phyloP scores from a whole-genome alignment of 2,888 invertebrate species.

The Molorchus minor region DNA sequence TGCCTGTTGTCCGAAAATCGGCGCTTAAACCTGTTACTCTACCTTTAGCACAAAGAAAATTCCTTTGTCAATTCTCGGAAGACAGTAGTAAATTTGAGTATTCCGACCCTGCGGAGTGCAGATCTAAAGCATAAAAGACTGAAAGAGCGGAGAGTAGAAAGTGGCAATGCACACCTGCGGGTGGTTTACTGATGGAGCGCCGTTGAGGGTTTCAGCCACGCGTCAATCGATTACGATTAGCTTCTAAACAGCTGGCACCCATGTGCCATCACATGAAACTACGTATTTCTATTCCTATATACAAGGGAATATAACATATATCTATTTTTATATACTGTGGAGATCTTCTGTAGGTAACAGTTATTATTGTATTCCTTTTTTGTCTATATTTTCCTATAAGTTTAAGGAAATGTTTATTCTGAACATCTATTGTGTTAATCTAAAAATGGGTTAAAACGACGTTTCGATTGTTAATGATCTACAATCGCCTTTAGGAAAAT shows the following conservation, averaged over 20 bases:
- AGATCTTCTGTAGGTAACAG: no score
- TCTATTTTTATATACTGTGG: not conserved
- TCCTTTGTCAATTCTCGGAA: conserved; percentile 19
- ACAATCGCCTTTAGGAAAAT: no score
- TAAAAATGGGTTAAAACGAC: no score
- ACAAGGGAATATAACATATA: no score
- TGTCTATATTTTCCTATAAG: no score
- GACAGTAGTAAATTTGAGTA: conserved; percentile 23
- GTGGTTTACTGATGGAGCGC: conserved; percentile 46
- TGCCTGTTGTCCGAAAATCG: not conserved
- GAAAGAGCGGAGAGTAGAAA: conserved; percentile 23
- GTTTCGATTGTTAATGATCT: no score
- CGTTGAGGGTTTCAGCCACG: conserved; percentile 46
- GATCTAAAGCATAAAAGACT: conserved; percentile 15
- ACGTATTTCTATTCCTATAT: conserved; percentile 8
- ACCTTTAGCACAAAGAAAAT: conserved; percentile 4
- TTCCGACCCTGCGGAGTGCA: conserved; percentile 23
- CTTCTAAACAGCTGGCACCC: conserved; percentile 24
- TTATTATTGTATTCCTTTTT: no score
- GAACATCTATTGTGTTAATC: no score
- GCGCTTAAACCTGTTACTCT: conserved; percentile 20
- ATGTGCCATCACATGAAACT: conserved; percentile 20
- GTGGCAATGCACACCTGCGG: conserved; percentile 46
- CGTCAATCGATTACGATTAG: conserved; percentile 55
- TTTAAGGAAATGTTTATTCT: no score